phyloP scores from a whole-genome alignment of 2,113 vertebrate genomes.

The Pteronura brasiliensis region DNA sequence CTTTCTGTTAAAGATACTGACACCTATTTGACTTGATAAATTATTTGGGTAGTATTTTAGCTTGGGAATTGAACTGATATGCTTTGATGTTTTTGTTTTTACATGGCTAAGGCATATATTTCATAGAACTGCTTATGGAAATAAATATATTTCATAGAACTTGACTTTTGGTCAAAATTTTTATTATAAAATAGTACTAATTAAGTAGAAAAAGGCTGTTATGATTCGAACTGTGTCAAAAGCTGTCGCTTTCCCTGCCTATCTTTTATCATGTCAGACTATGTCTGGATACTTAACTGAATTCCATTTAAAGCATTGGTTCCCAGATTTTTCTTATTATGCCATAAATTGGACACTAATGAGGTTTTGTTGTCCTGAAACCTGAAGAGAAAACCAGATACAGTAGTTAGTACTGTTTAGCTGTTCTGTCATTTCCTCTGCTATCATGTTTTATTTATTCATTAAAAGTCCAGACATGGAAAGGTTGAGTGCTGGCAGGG shows the following conservation, averaged over 20 bases:
- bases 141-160: neutral
- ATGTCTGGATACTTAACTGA: neutral
- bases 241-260: neutral
- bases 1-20: neutral
- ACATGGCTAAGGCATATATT: neutral
- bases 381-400: slow-evolving; percentile 27
- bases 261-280: neutral
- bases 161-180: neutral
- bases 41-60: slow-evolving; percentile 20
- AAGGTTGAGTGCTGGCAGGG: neutral
- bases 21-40: neutral
- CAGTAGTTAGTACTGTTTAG: neutral
- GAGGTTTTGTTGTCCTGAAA: slow-evolving; percentile 10
- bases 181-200: neutral
- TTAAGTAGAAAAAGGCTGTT: neutral
- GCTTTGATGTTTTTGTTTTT: neutral
- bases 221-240: neutral
- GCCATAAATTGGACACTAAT: neutral
- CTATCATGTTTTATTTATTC: neutral
- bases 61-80: neutral
- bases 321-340: neutral
- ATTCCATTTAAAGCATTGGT: neutral
- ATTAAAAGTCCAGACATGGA: neutral
- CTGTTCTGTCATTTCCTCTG: neutral
- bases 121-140: neutral